Base-by-base conservation (phyloP, 2,113 vertebrate genomes). In the Embiotoca jacksoni region DNA sequence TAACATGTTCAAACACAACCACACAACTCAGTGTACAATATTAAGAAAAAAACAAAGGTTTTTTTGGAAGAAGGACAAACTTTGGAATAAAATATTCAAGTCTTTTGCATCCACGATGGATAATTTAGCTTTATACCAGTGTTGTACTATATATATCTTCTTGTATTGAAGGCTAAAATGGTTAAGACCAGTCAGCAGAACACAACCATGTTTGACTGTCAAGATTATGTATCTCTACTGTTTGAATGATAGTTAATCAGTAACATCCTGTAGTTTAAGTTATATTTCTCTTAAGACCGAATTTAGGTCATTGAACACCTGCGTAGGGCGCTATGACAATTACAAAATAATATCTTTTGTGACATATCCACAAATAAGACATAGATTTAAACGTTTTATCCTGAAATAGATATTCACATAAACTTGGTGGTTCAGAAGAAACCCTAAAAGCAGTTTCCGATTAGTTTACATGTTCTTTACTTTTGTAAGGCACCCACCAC, bases 401-500 rank as follows among this genome's bases (percentile, higher is more conserved):
- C 46, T 78, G 35, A 73, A 56, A 71, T 82, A 89, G 78, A 71
- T 71, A 23, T 66, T 64, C 23, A 69, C n/a, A 35, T 60, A 31
- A 47, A 68, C 7, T 46, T 0, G 13, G 44, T 55, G 62, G 41
- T 68, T 82, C 63, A 35, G 8, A 71, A 58, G 57, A 74, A 62
- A 52, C 32, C 10, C 53, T 10, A 16, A 57, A 75, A 49, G 23
- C 31, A 60, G 49, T 66, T 81, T 72, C 15, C 32, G 30, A 4
- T 32, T 78, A 59, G 72, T 73, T 83, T 66, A 55, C 46, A 50
- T 74, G 66, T 66, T 70, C 31, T 80, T 33, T 84, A 82, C 69
- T 77, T 92, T 86, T 84, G 65, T 77, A 84, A 83, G 44, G 49
- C 11, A 9, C 87, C 86, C 89, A 87, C 86, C 83, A 88, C 82